These are phyloP conservation scores for Phoeniculus purpureus DNA, from an alignment of 2,797 vertebrate genomes.

Conservation along the genomic window DNA sequence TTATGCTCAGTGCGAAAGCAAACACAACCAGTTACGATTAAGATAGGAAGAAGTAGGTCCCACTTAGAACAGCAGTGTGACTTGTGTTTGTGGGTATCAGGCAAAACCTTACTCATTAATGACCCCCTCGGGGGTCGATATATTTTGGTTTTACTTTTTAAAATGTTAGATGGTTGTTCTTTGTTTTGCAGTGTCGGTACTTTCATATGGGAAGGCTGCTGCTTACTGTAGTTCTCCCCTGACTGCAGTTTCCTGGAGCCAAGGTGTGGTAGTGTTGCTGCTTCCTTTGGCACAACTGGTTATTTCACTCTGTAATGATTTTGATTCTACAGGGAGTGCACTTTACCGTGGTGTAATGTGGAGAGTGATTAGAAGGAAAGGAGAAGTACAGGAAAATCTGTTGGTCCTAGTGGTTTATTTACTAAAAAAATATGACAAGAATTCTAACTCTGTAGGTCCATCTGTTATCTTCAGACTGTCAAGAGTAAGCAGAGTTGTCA, in stretches of 20 bases:
- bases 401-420: neutral
- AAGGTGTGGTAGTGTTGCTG: conserved; percentile 41
- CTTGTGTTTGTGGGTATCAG: neutral
- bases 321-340: conserved; percentile 27
- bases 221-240: neutral
- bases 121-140: rapidly evolving
- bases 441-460: neutral
- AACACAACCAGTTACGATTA: rapidly evolving
- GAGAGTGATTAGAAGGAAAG: neutral
- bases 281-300: conserved; percentile 59
- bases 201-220: neutral
- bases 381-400: neutral
- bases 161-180: neutral
- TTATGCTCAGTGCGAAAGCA: neutral
- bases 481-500: neutral
- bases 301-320: conserved; percentile 33
- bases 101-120: neutral
- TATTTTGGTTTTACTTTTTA: neutral
- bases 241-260: conserved; percentile 40
- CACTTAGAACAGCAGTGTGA: rapidly evolving
- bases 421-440: neutral
- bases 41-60: neutral
- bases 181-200: neutral
- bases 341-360: neutral
- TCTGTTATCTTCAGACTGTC: neutral